These are phyloP conservation scores for Spodoptera picta DNA, from an alignment of 2,888 invertebrate species.

Conservation along the genomic window DNA sequence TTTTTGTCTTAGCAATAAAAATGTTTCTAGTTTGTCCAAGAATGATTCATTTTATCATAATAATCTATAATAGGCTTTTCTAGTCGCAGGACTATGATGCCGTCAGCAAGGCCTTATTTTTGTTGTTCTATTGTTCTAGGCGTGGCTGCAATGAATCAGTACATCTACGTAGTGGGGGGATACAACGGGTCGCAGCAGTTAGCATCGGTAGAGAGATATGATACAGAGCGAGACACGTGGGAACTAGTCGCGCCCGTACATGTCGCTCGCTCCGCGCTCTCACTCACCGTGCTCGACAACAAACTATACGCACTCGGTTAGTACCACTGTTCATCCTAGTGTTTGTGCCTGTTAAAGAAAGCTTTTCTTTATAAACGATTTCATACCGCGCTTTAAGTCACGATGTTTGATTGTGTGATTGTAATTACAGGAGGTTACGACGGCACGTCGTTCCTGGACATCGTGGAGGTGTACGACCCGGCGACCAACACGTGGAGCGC, in stretches of 20 bases:
- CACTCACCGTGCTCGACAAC: conserved; percentile 95
- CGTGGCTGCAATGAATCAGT: conserved; percentile 94
- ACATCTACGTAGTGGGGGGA: conserved; percentile 98
- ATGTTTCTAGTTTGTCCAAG: too few species aligned
- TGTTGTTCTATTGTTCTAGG: conserved; percentile 79
- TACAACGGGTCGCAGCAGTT: conserved; percentile 96
- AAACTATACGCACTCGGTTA: conserved; percentile 96
- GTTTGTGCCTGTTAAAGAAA: too few species aligned
- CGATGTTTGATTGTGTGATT: neutral
- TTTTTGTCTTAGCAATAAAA: neutral
- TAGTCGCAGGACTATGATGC: neutral
- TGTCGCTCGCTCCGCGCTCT: conserved; percentile 95
- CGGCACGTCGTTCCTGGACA: conserved; percentile 94
- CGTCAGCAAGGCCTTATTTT: neutral
- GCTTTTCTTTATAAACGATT: too few species aligned
- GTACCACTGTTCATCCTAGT: conserved; percentile 14
- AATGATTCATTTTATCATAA: too few species aligned
- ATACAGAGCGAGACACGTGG: conserved; percentile 95
- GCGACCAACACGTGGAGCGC: conserved; percentile 92
- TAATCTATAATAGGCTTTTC: too few species aligned
- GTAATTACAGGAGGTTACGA: conserved; percentile 94
- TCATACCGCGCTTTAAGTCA: too few species aligned
- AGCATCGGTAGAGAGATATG: conserved; percentile 94
- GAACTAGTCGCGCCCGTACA: conserved; percentile 92
- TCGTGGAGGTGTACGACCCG: conserved; percentile 97